Conservation (phyloP, 2,797 vertebrate genomes). For the Odontamblyopus rebecca region DNA sequence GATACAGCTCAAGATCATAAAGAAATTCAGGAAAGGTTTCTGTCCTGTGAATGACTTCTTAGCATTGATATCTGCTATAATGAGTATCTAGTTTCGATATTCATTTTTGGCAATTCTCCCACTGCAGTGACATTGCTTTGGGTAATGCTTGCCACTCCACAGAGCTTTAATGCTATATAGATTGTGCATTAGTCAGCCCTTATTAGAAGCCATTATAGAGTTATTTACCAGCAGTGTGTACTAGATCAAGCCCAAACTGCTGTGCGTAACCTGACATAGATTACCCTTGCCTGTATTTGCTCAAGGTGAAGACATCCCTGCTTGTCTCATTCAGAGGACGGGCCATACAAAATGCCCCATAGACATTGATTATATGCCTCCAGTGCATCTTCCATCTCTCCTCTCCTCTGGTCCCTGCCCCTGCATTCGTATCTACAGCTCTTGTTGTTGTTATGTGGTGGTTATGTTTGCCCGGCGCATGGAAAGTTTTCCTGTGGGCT, state of each 20-base stretch:
- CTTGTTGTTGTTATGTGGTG: constrained; percentile 20
- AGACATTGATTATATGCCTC: constrained; percentile 46
- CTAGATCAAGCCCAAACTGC: constrained; percentile 7
- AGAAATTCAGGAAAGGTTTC: too few species aligned
- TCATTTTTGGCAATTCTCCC: too few species aligned
- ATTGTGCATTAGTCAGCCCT: constrained; percentile 14
- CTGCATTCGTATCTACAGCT: constrained; percentile 6
- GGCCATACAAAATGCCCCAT: constrained; percentile 37
- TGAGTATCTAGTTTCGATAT: too few species aligned
- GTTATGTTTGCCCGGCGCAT: constrained; percentile 16
- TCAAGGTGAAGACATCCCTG: constrained; percentile 50
- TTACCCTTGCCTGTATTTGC: constrained; percentile 26
- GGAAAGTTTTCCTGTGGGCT: constrained; percentile 25
- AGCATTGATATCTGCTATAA: too few species aligned
- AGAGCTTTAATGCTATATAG: constrained; percentile 14
- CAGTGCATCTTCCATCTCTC: constrained; percentile 18
- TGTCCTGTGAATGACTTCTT: too few species aligned
- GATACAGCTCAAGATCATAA: too few species aligned
- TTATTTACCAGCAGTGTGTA: constrained; percentile 24
- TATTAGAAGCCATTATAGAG: constrained; percentile 29
- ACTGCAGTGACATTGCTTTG: too few species aligned
- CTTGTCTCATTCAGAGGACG: constrained; percentile 20
- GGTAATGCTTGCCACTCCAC: constrained; percentile 10
- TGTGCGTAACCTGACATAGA: constrained; percentile 11
- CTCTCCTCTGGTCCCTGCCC: constrained; percentile 6